Evolutionary conservation across 35 echinoderm and acorn worm genomes (phyloP), one percentile per base, ranked within the genome.

Genomic region (Patiria miniata): DNA sequence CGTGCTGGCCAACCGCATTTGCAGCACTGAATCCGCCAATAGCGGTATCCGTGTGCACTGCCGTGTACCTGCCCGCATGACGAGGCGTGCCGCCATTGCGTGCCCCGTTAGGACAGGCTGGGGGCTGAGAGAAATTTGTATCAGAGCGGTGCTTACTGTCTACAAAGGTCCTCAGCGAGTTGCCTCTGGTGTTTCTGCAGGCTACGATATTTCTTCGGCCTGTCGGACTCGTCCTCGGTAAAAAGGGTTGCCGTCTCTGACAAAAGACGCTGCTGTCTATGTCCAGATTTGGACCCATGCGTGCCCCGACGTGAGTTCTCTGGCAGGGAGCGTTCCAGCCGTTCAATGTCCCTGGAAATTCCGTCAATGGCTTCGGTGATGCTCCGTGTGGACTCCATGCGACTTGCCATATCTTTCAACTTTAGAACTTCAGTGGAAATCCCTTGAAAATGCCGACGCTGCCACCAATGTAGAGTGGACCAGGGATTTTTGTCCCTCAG

Each of bases 381-480:
- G 18, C 58, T 19, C 17, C 26, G 26, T 22, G 18, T 61, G 18
- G 58, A 19, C 18, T 22, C 26, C 58, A 4, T 61, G 5, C 58
- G 17, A n/a, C 53, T 56, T n/a, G 53, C 18, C 17, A 22, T 61
- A 19, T 22, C 18, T 19, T 61, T 61, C 18, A 54, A 9, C 52
- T 18, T 7, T 54, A 9, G 52, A 54, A 54, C 17, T 19, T 12
- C 42, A 47, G 12, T 6, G 12, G 42, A 47, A 47, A 47, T 47
- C 42, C 42, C 42, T 4, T 47, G 42, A 47, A 61, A 61, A 61
- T 61, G 18, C 58, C 58, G 58, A 5, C 58, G 58, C 58, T 61
- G 58, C 58, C 58, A 61, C 58, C 58, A 61, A 22, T 61, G 58
- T 61, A 61, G 58, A 4, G 58, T 61, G 58, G 18, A 61, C 42